Conservation (phyloP, 37 sponge, comb jelly and placozoan species). For the Diacarnus erythraeanus region DNA sequence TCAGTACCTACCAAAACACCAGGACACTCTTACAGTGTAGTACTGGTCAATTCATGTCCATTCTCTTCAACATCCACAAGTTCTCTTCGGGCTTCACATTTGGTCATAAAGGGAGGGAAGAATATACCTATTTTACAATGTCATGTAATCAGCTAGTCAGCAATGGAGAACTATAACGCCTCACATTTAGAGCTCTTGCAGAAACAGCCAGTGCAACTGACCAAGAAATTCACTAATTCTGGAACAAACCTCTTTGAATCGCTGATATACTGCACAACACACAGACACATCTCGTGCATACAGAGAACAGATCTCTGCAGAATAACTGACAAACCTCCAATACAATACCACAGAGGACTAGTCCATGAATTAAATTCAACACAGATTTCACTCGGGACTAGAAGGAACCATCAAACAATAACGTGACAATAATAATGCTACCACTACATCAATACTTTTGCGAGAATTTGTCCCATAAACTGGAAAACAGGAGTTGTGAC, state of each 20-base stretch:
- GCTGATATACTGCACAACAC: conserved; percentile 41
- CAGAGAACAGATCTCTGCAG: not conserved
- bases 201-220: conserved; percentile 29
- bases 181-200: conserved; percentile 4
- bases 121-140: not conserved
- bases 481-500: conserved; percentile 68
- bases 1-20: not conserved
- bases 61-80: not conserved
- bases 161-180: not conserved
- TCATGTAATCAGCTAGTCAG: not conserved
- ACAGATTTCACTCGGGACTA: conserved; percentile 20
- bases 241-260: conserved; percentile 70
- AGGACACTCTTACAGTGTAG: not conserved
- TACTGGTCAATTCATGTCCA: not conserved
- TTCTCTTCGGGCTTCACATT: not conserved
- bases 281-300: not conserved
- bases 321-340: conserved; percentile 39
- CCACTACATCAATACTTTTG: conserved; percentile 35
- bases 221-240: conserved; percentile 65
- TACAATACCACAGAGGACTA: conserved; percentile 32
- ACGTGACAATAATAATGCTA: too few species aligned
- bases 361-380: conserved; percentile 23
- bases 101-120: conserved; percentile 15
- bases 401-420: too few species aligned
- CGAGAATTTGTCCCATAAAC: conserved; percentile 52